Evolutionary conservation across 2,797 vertebrate genomes (phyloP), one percentile per base, ranked within the genome.

Genomic region (Typhlichthys eigenmanni): DNA sequence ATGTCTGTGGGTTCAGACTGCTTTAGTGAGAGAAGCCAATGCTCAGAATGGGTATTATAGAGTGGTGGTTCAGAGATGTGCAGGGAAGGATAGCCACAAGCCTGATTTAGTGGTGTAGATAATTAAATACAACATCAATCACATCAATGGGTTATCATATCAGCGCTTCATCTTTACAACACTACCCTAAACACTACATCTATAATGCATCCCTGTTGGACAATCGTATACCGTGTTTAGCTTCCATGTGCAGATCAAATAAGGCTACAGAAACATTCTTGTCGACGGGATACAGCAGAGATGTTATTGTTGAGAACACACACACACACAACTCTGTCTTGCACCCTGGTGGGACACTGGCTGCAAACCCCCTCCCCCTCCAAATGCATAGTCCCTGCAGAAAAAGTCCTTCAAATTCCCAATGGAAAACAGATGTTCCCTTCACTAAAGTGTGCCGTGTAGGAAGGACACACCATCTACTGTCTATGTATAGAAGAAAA

Each of bases 231-330:
- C 38, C 1, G 55, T 60, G 38, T 66, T 62, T 29, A 66, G 50
- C 64, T 76, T 66, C 64, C 49, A 51, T 66, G 60, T 56, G 34
- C 63, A 66, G 54, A 74, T 64, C 50, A 48, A 65, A 76, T 67
- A 13, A 58, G 64, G 48, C 48, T 14, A 49, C 17, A 52, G 59
- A 61, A 55, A 43, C 50, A 60, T 78, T 70, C 45, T 62, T 48
- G 58, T 57, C 54, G 69, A 53, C 62, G 57, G 34, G 61, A 72
- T 34, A 76, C 63, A 76, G 56, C 55, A 55, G 58, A 38, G 71
- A 82, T 72, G 74, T 77, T 85, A 77, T 78, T 80, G 43, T 69
- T 53, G 34, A 46, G 55, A 59, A 53, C 55, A 60, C 62, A 48
- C 16, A 62, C 24, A 60, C 52, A 2, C 17, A 14, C 48, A 51